phyloP scores from a whole-genome alignment of 1,140 invertebrate species.

The Drosophila carrolli region DNA sequence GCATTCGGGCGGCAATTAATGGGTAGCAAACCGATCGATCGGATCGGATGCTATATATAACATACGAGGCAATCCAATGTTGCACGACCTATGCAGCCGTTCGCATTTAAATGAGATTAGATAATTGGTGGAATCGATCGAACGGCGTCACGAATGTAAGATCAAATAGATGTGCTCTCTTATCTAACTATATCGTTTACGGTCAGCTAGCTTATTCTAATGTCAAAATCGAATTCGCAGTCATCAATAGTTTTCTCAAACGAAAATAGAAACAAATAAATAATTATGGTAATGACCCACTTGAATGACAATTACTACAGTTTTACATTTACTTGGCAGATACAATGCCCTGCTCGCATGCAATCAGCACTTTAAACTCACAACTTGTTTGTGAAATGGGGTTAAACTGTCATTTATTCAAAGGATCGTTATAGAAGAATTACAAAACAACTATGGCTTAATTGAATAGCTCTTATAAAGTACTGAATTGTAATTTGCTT shows the following conservation, averaged over 20 bases:
- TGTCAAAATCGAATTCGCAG: constrained; percentile 5
- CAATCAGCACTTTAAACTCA: constrained; percentile 8
- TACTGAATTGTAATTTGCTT: not conserved
- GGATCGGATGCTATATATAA: constrained; percentile 5
- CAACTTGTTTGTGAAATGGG: constrained; percentile 12
- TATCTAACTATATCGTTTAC: constrained; percentile 24
- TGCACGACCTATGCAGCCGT: constrained; percentile 5
- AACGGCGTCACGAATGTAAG: constrained; percentile 20
- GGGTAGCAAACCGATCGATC: constrained; percentile 10
- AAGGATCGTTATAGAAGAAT: constrained; percentile 5
- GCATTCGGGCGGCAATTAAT: constrained; percentile 17
- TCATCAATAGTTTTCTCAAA: constrained; percentile 22
- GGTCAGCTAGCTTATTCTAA: constrained; percentile 6
- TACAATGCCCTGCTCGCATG: constrained; percentile 10
- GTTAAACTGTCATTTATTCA: constrained; percentile 12
- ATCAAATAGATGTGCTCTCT: constrained; percentile 7
- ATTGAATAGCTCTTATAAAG: not conserved
- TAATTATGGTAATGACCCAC: constrained; percentile 46
- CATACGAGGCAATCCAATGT: constrained; percentile 10
- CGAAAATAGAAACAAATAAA: constrained; percentile 27
- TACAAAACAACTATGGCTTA: constrained; percentile 3
- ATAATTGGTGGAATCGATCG: constrained; percentile 15
- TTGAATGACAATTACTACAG: constrained; percentile 24
- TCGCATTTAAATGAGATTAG: constrained; percentile 36
- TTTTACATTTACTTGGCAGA: not conserved